Evolutionary conservation across 2,888 invertebrate species (phyloP), one percentile per base, ranked within the genome.

Genomic region (Aproaerema taeniolella): DNA sequence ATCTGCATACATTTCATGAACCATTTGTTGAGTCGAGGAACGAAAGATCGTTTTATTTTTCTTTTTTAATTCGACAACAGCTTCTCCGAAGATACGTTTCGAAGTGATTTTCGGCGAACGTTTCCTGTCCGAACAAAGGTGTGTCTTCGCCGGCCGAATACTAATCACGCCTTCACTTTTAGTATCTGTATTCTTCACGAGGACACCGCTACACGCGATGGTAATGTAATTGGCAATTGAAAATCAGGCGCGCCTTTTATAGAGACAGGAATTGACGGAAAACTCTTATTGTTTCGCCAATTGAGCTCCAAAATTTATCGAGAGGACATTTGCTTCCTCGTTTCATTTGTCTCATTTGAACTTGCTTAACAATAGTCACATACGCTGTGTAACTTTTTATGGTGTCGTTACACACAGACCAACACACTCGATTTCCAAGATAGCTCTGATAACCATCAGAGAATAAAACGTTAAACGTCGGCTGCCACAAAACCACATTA

Each of bases 91-190:
- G n/a, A n/a, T n/a, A 71, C 69, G 64, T 75, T 73, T 71, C 55
- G 61, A 57, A 69, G 68, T 72, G 67, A 71, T 79, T 79, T 85
- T 83, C n/a, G n/a, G n/a, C 72, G 81, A 65, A 69, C 78, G 70
- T 77, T 83, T 86, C 85, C 85, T 86, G 85, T 66, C 75, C 70
- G 74, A 82, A 85, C 85, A 82, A 85, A 72, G 83, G 80, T 79
- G 68, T 59, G 61, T 71, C 67, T 61, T 53, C 62, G 57, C 55
- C 50, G 63, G 63, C 56, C 67, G 83, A 81, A 86, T 86, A 83
- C 74, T 66, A 69, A 86, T 82, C 61, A 72, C 63, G 49, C n/a
- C 48, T 52, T 55, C 49, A 45, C 47, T 57, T 70, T 82, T n/a
- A n/a, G n/a, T n/a, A n/a, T n/a, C n/a, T 75, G 64, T 79, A 85